Evolutionary conservation across 2,888 invertebrate species (phyloP).

Genomic region (Gisinianus flammeolus): DNA sequence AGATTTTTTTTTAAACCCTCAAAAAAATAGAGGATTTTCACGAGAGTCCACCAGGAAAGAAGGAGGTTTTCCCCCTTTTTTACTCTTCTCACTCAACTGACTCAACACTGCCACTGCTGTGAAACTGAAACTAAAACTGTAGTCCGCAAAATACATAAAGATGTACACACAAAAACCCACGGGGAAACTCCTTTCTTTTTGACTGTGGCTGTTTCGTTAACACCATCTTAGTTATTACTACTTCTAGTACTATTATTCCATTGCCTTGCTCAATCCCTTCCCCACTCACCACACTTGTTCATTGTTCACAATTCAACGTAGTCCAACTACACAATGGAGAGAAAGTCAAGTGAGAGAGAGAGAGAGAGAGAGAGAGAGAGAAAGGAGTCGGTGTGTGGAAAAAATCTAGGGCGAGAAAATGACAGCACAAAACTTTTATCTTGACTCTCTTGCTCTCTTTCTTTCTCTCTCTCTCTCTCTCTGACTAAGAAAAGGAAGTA

Average conservation of each 20-base stretch:
- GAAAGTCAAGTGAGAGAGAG: background rate
- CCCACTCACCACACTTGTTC: background rate
- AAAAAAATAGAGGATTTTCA: conserved; percentile 1
- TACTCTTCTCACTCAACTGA: no score
- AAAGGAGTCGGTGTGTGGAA: background rate
- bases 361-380: background rate
- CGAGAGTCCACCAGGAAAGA: background rate
- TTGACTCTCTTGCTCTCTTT: background rate
- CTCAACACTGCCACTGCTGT: no score
- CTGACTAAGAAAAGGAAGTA: background rate
- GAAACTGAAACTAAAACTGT: background rate
- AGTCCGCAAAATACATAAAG: background rate
- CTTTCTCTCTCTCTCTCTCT: no score
- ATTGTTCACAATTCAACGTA: background rate
- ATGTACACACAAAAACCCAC: background rate
- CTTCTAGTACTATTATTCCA: background rate
- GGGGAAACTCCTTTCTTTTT: background rate
- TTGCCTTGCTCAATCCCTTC: background rate
- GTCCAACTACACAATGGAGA: no score
- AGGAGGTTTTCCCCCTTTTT: no score
- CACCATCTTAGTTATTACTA: background rate
- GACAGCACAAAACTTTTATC: background rate
- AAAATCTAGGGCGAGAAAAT: conserved; percentile 5
- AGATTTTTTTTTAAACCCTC: background rate
- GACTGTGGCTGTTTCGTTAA: background rate